phyloP scores from a whole-genome alignment of 2,888 invertebrate species.

The Hypena proboscidalis region DNA sequence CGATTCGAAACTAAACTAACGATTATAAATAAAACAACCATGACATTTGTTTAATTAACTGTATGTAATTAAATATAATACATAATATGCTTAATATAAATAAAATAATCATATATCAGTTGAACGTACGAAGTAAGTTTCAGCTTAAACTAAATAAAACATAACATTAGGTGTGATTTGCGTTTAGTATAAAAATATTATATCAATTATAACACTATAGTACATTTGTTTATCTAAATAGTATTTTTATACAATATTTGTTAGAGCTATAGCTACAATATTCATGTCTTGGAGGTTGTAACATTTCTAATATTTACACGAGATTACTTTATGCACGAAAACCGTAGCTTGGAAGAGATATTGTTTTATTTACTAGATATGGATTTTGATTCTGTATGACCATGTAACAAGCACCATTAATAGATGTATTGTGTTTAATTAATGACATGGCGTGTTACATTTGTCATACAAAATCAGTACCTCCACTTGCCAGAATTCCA shows the following conservation, averaged over 20 bases:
- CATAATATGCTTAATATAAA: constrained; percentile 33
- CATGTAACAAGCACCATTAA: too few relatives aligned
- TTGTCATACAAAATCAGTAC: too few relatives aligned
- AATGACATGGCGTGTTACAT: too few relatives aligned
- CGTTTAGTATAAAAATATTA: constrained; percentile 57
- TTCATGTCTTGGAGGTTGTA: not conserved
- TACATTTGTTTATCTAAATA: constrained; percentile 35
- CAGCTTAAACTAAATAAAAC: constrained; percentile 27
- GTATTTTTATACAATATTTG: constrained; percentile 35
- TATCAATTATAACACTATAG: constrained; percentile 42
- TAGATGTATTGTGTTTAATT: too few relatives aligned
- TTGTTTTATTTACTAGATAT: too few relatives aligned
- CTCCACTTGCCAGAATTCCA: too few relatives aligned
- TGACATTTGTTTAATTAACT: constrained; percentile 26
- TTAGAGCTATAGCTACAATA: constrained; percentile 8
- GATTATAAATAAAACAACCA: constrained; percentile 11
- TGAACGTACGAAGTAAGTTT: constrained; percentile 21
- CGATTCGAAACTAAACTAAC: too few relatives aligned
- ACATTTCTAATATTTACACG: constrained; percentile 35
- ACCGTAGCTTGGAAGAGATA: constrained; percentile 17
- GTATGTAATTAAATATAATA: constrained; percentile 42
- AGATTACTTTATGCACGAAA: constrained; percentile 11
- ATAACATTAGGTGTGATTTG: constrained; percentile 17
- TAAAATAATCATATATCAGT: constrained; percentile 30
- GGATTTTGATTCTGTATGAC: too few relatives aligned